Evolutionary conservation across 2,888 invertebrate species (phyloP), one percentile per base, ranked within the genome.

Genomic region (Parnassius smintheus): DNA sequence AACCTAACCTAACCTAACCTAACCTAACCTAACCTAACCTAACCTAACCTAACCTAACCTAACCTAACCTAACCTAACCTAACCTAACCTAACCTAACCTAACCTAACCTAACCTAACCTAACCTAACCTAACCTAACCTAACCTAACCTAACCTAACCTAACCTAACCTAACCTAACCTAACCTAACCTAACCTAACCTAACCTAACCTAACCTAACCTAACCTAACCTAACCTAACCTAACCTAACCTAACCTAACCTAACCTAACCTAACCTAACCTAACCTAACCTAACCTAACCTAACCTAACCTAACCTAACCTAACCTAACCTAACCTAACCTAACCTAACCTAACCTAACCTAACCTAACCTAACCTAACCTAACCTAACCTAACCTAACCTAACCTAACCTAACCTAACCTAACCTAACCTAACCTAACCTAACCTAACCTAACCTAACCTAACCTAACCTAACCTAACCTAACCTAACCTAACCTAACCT

Each of bases 341-440:
- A 61, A 59, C 55, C 57, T 64, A 61, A 60, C 62, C 61, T 60
- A 60, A 58, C 64, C 57, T 64, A 57, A 61, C 64, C 65, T 59
- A 59, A 62, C 65, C 65, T 65, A 61, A 61, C 62, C 65, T 63
- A 61, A 61, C 66, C 61, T 64, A 61, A 59, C 64, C 59, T 59
- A 59, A 61, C 63, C 64, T 64, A 64, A 64, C 66, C 64, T 65
- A 62, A 61, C 64, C 64, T 60, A 60, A 60, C 64, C 64, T 56
- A 59, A 59, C 64, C 64, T 59, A 59, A 59, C 64, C 64, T 66
- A 63, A 63, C 65, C 65, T 66, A 63, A 63, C 65, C 65, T 66
- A 64, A 62, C 65, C 66, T 64, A 64, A 64, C 66, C 64, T 64
- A 64, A 64, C 66, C 66, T 64, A 64, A 64, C 66, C 66, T 66